Base-by-base conservation (phyloP, 1,140 invertebrate species). In the Dendroctonus ponderosae region DNA sequence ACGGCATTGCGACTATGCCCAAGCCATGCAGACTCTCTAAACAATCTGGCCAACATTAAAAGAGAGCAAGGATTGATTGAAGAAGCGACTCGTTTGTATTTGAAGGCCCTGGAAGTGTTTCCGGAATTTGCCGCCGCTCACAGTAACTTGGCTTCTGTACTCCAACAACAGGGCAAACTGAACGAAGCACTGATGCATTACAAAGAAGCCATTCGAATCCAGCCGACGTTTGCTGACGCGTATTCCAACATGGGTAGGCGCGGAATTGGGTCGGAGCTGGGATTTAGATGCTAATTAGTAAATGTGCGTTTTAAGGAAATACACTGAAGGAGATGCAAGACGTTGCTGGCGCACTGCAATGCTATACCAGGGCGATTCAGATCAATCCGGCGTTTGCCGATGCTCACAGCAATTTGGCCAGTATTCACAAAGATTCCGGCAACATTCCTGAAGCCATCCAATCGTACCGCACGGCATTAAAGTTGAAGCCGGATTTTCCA, bases 51-150 rank as follows among this genome's bases (percentile, higher is more conserved):
- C 77, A 98, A 92, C 80, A 92, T 91, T 76, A 92, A 92, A 80
- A 82, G 90, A 14, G 91, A 92, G 79, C 90, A 92, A 81, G 96
- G 96, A 26, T 93, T 90, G 78, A 97, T 98, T 71, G 96, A 99
- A 80, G 97, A 99, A 79, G 97, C 97, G 0, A 98, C 96, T 0
- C 81, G 88, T 42, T 83, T 99, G 0, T 99, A 99, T 80, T 79
- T 96, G 40, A 98, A 97, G 78, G 85, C 61, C 12, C 60, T 77
- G 43, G 76, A 76, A 68, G 94, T 98, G 7, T 99, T 98, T 80
- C 97, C 98, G 5, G 96, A 99, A 82, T 99, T 99, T 82, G 98
- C 98, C 5, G 98, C 98, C 6, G 97, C 97, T 26, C 98, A 99
- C 79, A 98, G 94, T 68, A 99, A 99, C 82, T 83, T 99, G 26